Percentiles rank a stretch among this genome's conserved stretches.
Conservation (phyloP, 2,797 vertebrate genomes). For the Anniella stebbinsi region DNA sequence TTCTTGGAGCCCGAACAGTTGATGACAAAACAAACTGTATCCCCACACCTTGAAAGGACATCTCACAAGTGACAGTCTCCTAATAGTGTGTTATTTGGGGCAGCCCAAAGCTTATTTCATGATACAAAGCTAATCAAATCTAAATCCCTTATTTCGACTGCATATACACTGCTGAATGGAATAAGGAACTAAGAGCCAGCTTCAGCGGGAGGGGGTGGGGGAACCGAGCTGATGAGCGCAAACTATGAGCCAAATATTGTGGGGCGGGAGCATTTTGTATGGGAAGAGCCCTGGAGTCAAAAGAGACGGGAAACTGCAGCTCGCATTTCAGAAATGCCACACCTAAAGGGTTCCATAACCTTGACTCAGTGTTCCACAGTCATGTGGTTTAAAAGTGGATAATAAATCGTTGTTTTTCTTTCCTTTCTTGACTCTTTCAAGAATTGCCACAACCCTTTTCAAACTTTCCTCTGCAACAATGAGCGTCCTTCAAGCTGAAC, state of each 20-base stretch:
- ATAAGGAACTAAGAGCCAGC: not conserved
- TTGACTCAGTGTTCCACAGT: not conserved
- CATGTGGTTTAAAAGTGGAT: not conserved
- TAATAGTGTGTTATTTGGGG: not conserved
- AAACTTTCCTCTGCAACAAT: not conserved
- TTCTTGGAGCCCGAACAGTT: not conserved
- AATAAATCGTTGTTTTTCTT: not conserved
- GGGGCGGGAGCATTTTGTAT: not conserved
- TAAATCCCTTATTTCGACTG: not conserved
- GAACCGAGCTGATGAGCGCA: constrained; percentile 5
- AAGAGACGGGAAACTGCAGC: constrained; percentile 8
- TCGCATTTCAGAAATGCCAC: constrained; percentile 32
- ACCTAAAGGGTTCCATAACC: not conserved
- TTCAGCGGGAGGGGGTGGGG: not conserved
- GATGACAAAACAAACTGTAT: not conserved
- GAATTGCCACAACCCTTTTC: not conserved
- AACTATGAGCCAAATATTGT: not conserved
- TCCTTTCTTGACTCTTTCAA: not conserved
- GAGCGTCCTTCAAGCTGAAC: not conserved
- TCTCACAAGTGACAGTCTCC: not conserved
- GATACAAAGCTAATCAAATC: not conserved
- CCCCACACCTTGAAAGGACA: not conserved
- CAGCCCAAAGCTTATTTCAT: not conserved
- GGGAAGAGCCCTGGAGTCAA: constrained; percentile 24
- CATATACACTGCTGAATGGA: not conserved